Base-by-base conservation (phyloP, 1,140 invertebrate species). In the Anoplophora glabripennis region DNA sequence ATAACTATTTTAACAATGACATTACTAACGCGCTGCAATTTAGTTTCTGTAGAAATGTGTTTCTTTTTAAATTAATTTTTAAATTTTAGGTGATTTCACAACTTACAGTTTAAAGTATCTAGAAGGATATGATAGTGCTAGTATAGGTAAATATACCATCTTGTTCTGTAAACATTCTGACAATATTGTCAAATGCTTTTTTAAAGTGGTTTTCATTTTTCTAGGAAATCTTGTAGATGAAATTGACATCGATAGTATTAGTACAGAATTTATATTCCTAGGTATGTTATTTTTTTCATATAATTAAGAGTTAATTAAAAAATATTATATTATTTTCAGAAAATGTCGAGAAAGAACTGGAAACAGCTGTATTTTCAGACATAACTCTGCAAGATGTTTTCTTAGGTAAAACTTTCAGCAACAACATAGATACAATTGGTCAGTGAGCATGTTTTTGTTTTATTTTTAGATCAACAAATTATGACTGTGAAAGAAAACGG, bases 351-450 rank as follows among this genome's bases (percentile, higher is more conserved):
- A 14, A 49, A 34, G 47, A 49, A 4, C 47, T 49, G 1, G 21
- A 49, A n/a, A 49, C 11, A 11, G 47, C 18, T 5, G 21, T 28
- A 49, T 36, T 49, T n/a, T 34, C 47, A 33, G 47, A 49, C 34
- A 49, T 49, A n/a, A 49, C 21, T 12, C 35, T 49, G 12, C 47
- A 49, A 49, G 47, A 49, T n/a, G 34, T 49, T 12, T 49, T 49
- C 28, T 34, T 36, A 49, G 47, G 47, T 49, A 37, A 42, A 15
- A 15, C 7, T 1, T 0, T 12, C 17, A 10, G 4, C 10, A 9
- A 2, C 17, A 15, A n/a, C n/a, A n/a, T n/a, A n/a, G n/a, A n/a
- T 42, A 15, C 8, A 7, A 42, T 42, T 0, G n/a, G 7, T 42
- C 2, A 42, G 12, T n/a, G 2, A 15, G n/a, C 10, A 42, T 42